A percentile compares a stretch with the other conserved stretches of the same genome.
These are phyloP conservation scores for Entomobrya proxima DNA, from an alignment of 2,888 invertebrate species.

Conservation along the genomic window DNA sequence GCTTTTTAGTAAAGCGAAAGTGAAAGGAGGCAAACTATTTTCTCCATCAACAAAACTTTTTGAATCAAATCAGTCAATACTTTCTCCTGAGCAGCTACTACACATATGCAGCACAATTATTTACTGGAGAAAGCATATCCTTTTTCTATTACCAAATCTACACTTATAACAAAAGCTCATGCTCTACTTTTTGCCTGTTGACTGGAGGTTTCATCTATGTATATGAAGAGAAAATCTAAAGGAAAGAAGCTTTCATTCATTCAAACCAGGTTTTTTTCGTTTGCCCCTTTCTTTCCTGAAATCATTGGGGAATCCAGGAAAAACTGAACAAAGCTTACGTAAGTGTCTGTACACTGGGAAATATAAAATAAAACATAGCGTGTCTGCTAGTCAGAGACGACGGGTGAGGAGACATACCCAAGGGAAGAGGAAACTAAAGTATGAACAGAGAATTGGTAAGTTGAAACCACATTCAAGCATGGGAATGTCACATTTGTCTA, in stretches of 20 bases:
- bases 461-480: conserved; percentile 47
- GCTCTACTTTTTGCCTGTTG: background rate
- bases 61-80: conserved; percentile 43
- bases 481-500: conserved; percentile 59
- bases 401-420: conserved; percentile 5
- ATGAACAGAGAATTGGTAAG: conserved; percentile 39
- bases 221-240: background rate
- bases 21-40: conserved; percentile 2
- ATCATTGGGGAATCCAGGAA: conserved; percentile 46
- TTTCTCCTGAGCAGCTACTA: background rate
- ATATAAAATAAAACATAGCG: too few relatives aligned
- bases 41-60: conserved; percentile 12
- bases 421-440: conserved; percentile 18
- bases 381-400: background rate
- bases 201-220: conserved; percentile 12
- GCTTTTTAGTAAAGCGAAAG: background rate
- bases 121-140: background rate
- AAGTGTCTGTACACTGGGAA: too few relatives aligned
- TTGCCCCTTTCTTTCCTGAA: background rate
- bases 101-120: background rate
- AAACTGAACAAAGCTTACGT: background rate
- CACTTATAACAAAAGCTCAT: background rate
- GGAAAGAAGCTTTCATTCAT: background rate
- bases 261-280: conserved; percentile 1
- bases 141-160: background rate